Conservation (phyloP, 2,113 vertebrate species). For the Pseudorhombus dupliciocellatus region DNA sequence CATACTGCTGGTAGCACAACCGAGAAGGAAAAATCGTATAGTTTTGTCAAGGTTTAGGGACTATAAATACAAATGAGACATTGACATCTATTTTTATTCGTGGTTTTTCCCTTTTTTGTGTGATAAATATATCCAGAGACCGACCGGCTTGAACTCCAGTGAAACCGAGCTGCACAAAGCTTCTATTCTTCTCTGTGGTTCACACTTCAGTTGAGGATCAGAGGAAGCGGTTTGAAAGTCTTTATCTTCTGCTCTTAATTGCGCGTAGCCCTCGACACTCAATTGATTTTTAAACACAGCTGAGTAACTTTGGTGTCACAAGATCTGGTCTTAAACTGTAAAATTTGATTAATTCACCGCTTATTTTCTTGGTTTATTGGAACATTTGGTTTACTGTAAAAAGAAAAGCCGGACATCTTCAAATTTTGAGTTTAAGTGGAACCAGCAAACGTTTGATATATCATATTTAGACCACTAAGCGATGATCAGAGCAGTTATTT, state of each 20-base stretch:
- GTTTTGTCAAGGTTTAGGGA: constrained; percentile 46
- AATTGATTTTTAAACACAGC: not conserved
- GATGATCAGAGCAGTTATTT: not conserved
- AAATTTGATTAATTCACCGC: not conserved
- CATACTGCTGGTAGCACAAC: constrained; percentile 50
- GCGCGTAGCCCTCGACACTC: not conserved
- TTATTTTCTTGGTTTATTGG: no score
- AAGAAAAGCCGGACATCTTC: not conserved
- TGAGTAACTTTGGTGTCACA: no score
- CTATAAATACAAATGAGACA: constrained; percentile 57
- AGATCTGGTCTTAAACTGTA: not conserved
- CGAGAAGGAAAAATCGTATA: constrained; percentile 13
- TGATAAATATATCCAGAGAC: constrained; percentile 58
- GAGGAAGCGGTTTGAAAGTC: constrained; percentile 3
- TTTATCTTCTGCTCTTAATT: constrained; percentile 8
- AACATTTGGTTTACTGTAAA: no score
- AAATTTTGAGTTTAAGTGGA: not conserved
- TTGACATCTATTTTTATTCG: constrained; percentile 63
- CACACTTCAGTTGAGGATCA: constrained; percentile 11
- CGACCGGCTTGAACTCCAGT: constrained; percentile 51
- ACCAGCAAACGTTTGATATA: not conserved
- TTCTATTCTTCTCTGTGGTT: constrained; percentile 14
- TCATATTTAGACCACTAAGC: not conserved
- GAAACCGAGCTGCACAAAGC: constrained; percentile 41
- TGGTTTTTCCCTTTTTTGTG: constrained; percentile 33